Evolutionary conservation across 2,888 invertebrate genomes (phyloP), one percentile per base, ranked within the genome.

Genomic region (Drosophila borealis): DNA sequence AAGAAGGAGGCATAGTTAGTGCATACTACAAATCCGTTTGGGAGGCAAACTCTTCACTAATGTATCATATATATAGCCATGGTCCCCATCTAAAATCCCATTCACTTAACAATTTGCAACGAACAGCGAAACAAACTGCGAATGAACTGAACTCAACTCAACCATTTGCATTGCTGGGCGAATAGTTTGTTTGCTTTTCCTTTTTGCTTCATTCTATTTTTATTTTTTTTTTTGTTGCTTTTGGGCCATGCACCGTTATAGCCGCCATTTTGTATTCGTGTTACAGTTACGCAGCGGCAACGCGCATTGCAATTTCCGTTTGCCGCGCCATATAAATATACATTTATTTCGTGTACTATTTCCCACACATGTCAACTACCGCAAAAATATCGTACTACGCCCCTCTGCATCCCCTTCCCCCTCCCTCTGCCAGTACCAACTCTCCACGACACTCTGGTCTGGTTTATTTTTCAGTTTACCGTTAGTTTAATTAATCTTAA

Each of bases 401-500:
- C 44, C 33, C n/a, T 8, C 1, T 10, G 0, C 9, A 6, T 21
- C 37, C n/a, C 17, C 17, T 17, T 17, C 21, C 4, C 42, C 21
- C 37, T 2, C 14, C 45, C 39, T 33, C 49, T 8, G 13, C 19
- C 50, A 3, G 0, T 29, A 29, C 2, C 29, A 29, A 29, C 29
- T 8, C 10, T 19, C 8, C n/a, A 5, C 29, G 17, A 0, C 14
- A 48, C 39, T 45, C 54, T 33, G 34, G 13, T n/a, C 39, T 49
- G 63, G 56, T 68, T 89, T 81, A 74, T 77, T 85, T 81, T 85
- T 72, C 82, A 89, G 78, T 54, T 77, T 87, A 73, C 83, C 81
- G 86, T 85, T 82, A 80, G 80, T 85, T 85, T 85, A 85, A 85
- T 85, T 85, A 85, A 85, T 85, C 85, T 85, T 85, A 85, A 85